Base-by-base conservation (phyloP, 2,113 vertebrate species). In the Phoenicopterus ruber region DNA sequence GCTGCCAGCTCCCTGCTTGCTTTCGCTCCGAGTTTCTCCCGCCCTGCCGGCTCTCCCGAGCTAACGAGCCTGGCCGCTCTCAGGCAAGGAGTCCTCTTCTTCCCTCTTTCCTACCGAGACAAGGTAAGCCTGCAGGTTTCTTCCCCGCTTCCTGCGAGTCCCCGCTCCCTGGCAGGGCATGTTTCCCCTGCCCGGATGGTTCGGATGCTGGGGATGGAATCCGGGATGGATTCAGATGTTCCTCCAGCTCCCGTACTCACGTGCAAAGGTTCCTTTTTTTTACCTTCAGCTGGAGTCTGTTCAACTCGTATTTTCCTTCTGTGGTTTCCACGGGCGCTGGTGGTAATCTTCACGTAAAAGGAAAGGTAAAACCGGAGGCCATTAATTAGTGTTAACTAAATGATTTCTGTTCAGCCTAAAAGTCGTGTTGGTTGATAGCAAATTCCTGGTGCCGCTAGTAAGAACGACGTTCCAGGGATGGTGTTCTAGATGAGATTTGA, bases 11-110 rank as follows among this genome's bases (percentile, higher is more conserved):
- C 73, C 50, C 46, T 66, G 1, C 3, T 7, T 71, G 62, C 34
- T 63, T 88, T 72, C 18, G 90, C 24, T 90, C 44, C 47, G 52
- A 71, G 52, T 55, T 79, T 79, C 44, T 82, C 55, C 47, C 47
- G 67, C 69, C 19, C 25, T 38, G 12, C 77, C 85, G 47, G 25
- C 82, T 81, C 65, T 93, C 76, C 74, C 93, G 76, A 82, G 31
- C 54, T 93, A 62, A 34, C 44, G 81, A 86, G 50, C 72, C 54
- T 61, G 54, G 42, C 91, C 91, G 25, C 46, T 77, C 19, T 81
- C 81, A 86, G 92, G 65, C 70, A 87, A 95, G 73, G 65, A 85
- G 29, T 92, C 90, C 40, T 92, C 91, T 88, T 73, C 67, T 94
- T 73, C 54, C 34, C 7, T 94, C 47, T 90, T 70, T 91, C 77